Base-by-base conservation (phyloP, 2,888 invertebrate species). In the Leptopterna dolabrata region DNA sequence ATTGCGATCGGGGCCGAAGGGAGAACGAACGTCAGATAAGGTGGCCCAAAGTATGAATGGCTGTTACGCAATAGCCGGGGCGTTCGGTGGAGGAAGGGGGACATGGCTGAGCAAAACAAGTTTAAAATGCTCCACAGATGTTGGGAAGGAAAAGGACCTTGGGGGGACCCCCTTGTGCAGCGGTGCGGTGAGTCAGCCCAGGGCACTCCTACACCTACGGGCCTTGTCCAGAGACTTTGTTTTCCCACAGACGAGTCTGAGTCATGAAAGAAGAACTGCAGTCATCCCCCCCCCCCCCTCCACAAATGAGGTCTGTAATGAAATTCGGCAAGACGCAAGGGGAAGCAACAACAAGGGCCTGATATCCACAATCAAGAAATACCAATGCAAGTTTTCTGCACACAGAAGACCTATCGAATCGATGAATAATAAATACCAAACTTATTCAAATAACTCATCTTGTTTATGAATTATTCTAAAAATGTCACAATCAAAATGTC, bases 51-150 rank as follows among this genome's bases (percentile, higher is more conserved):
- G 19, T 24, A 63, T 63, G 63, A 63, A 63, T 63, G 63, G 63
- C 19, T 19, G 63, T 63, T 63, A 27, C 63, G 63, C 24, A 63
- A 63, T 63, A 9, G 55, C 55, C 16, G 55, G 19, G 63, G 63
- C 24, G 63, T 24, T 36, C 36, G 3, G n/a, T 2, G 51, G 51
- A 6, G 2, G 9, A 19, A 19, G 13, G 63, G 63, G 63, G 63
- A 24, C 24, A 24, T 63, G n/a, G 36, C 30, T 41, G 73, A 36
- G 73, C 14, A 76, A 76, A 76, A 76, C 73, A 76, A 76, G 36
- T 76, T 76, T 76, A 76, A 63, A 76, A 76, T 76, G 73, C 73
- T 76, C 36, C 41, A n/a, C 73, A 76, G 73, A 76, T 76, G 73
- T 76, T 41, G 73, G 73, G 27, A 29, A 36, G 30, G 30, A 9